Percentiles rank a stretch among this genome's conserved stretches.
phyloP scores from a whole-genome alignment of 2,888 invertebrate species.

The Hypomecis atomaria region DNA sequence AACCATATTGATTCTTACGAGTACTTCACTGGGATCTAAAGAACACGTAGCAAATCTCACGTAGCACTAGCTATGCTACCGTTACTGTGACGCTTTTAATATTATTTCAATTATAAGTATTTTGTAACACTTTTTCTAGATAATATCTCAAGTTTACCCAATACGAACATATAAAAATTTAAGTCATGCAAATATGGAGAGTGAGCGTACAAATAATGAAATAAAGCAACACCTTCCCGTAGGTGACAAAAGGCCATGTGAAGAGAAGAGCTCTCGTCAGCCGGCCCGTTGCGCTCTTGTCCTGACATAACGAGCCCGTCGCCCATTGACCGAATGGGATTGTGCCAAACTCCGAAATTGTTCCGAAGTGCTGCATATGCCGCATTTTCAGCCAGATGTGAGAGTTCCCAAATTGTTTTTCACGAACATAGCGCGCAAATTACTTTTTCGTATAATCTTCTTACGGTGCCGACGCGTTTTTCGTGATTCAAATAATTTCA shows the following conservation, averaged over 20 bases:
- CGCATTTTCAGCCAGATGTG: slow-evolving; percentile 3
- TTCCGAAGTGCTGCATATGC: slow-evolving; percentile 3
- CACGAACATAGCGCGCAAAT: background rate
- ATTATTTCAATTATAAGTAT: too few relatives aligned
- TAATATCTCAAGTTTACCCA: too few relatives aligned
- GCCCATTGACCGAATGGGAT: slow-evolving; percentile 18
- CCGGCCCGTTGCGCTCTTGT: slow-evolving; percentile 21
- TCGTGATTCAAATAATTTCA: background rate
- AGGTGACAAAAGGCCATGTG: slow-evolving; percentile 19
- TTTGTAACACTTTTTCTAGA: too few relatives aligned
- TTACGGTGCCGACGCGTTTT: background rate
- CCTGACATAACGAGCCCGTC: slow-evolving; percentile 24
- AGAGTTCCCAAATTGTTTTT: slow-evolving; percentile 1
- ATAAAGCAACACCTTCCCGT: slow-evolving; percentile 9
- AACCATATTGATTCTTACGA: too few relatives aligned
- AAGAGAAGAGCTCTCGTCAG: slow-evolving; percentile 18
- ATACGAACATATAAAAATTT: too few relatives aligned
- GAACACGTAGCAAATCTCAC: too few relatives aligned
- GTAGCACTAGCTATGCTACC: too few relatives aligned
- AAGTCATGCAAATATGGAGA: too few relatives aligned
- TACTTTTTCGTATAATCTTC: background rate
- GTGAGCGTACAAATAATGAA: background rate
- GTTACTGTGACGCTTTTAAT: too few relatives aligned
- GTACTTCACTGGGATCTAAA: too few relatives aligned
- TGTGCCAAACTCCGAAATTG: slow-evolving; percentile 6